Percentiles rank a stretch among this genome's conserved stretches.
These are phyloP conservation scores for Latheticus oryzae DNA, from an alignment of 2,888 invertebrate genomes.

Conservation along the genomic window DNA sequence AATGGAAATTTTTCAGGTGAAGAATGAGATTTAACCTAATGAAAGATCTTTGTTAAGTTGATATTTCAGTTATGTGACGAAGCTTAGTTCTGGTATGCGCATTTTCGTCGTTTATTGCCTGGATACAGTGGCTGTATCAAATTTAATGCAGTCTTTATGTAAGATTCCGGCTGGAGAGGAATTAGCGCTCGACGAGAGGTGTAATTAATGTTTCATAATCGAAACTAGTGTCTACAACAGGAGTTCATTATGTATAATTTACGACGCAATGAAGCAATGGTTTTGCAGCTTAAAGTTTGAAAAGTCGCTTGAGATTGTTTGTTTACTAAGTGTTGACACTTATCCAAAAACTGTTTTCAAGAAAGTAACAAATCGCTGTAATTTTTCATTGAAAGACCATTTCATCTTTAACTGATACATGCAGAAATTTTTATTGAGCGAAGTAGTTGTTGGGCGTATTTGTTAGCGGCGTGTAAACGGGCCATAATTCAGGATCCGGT, in stretches of 20 bases:
- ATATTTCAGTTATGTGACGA: neutral
- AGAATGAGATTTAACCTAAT: too few species aligned
- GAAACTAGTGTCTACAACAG: slow-evolving; percentile 63
- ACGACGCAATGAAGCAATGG: slow-evolving; percentile 54
- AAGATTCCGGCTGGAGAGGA: slow-evolving; percentile 50
- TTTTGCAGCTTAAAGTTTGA: slow-evolving; percentile 47
- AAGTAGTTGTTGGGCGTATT: slow-evolving; percentile 47
- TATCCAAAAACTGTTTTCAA: slow-evolving; percentile 14
- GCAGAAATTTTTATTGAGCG: slow-evolving; percentile 18
- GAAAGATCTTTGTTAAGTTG: too few species aligned
- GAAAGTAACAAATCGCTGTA: slow-evolving; percentile 22
- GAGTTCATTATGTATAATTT: slow-evolving; percentile 64
- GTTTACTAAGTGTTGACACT: slow-evolving; percentile 36
- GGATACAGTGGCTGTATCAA: slow-evolving; percentile 53
- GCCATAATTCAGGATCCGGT: slow-evolving; percentile 59
- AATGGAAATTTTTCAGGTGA: neutral
- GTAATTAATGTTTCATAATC: slow-evolving; percentile 66
- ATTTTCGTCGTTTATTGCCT: slow-evolving; percentile 39
- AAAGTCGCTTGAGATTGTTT: slow-evolving; percentile 25
- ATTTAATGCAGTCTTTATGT: slow-evolving; percentile 61
- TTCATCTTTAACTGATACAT: slow-evolving; percentile 27
- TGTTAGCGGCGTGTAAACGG: slow-evolving; percentile 56
- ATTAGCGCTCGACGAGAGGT: slow-evolving; percentile 59
- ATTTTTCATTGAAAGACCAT: slow-evolving; percentile 27
- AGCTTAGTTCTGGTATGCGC: slow-evolving; percentile 15